A percentile compares a stretch with the other conserved stretches of the same genome.
Evolutionary conservation across 2,113 vertebrate species (phyloP).

Genomic region (Melanocharis versteri): DNA sequence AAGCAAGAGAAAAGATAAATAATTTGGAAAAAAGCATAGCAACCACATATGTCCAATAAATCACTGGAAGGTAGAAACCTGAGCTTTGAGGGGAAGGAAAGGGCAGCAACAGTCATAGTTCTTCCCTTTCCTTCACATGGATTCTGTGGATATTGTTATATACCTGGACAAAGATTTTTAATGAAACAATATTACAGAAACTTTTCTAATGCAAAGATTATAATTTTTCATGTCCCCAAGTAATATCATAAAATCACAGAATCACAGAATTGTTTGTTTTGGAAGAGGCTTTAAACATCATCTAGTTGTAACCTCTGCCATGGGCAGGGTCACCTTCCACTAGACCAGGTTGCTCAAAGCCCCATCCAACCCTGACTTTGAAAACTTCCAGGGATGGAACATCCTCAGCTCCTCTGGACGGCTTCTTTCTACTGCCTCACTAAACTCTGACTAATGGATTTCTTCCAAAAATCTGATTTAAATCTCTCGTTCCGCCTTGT

Average conservation of each 20-base stretch:
- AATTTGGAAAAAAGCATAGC: background rate
- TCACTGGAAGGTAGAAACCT: background rate
- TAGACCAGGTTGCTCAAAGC: background rate
- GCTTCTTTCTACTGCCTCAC: background rate
- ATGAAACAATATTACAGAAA: background rate
- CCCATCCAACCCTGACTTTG: background rate
- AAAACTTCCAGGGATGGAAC: background rate
- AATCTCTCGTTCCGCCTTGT: fast-evolving
- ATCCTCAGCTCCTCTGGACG: background rate
- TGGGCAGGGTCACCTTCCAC: background rate
- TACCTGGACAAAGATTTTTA: background rate
- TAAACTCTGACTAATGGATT: background rate
- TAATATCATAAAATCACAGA: background rate
- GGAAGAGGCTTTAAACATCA: background rate
- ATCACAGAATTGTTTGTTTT: background rate
- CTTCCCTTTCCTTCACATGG: background rate
- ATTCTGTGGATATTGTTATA: background rate
- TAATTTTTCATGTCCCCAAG: background rate
- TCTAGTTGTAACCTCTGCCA: background rate
- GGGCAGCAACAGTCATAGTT: background rate
- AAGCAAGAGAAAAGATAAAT: background rate
- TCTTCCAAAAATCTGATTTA: background rate
- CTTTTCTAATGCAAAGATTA: background rate
- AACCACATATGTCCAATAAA: background rate
- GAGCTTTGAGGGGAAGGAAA: background rate